phyloP scores from a whole-genome alignment of 2,797 vertebrate species.

The Gadopsis bispinosus region DNA sequence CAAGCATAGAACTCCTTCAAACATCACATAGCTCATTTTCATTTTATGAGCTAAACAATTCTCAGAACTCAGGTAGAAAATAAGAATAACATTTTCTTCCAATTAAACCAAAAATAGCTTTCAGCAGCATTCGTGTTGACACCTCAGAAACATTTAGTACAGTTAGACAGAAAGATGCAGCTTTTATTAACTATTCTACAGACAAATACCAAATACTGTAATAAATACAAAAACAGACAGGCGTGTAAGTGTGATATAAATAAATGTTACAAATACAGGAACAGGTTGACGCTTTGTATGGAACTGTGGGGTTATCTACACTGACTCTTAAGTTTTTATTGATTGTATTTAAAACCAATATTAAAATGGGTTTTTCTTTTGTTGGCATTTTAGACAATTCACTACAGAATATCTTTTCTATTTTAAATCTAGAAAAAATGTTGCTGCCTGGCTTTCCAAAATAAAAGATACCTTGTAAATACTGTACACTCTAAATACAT shows the following conservation, averaged over 20 bases:
- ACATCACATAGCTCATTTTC: constrained; percentile 44
- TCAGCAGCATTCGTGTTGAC: constrained; percentile 76
- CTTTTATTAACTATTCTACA: constrained; percentile 63
- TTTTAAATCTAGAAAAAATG: constrained; percentile 34
- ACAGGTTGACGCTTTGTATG: constrained; percentile 36
- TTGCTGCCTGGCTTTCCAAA: constrained; percentile 40
- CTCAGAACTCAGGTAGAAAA: constrained; percentile 59
- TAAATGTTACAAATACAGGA: constrained; percentile 70
- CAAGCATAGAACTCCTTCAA: constrained; percentile 73
- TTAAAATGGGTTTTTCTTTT: constrained; percentile 34
- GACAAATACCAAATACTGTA: constrained; percentile 71
- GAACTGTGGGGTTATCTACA: constrained; percentile 49
- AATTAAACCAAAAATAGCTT: constrained; percentile 56
- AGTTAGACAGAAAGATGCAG: constrained; percentile 70
- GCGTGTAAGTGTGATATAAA: constrained; percentile 76
- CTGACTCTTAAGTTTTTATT: constrained; percentile 35
- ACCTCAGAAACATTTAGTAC: constrained; percentile 69
- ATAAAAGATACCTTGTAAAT: constrained; percentile 36
- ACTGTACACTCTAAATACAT: constrained; percentile 49
- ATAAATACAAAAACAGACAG: constrained; percentile 84
- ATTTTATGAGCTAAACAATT: constrained; percentile 41
- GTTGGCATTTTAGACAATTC: constrained; percentile 30
- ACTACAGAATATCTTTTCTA: constrained; percentile 16
- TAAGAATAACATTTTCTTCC: constrained; percentile 45
- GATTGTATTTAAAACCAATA: constrained; percentile 45